Evolutionary conservation across 2,113 vertebrate species (phyloP), one percentile per base, ranked within the genome.

Genomic region (Ciconia boyciana): DNA sequence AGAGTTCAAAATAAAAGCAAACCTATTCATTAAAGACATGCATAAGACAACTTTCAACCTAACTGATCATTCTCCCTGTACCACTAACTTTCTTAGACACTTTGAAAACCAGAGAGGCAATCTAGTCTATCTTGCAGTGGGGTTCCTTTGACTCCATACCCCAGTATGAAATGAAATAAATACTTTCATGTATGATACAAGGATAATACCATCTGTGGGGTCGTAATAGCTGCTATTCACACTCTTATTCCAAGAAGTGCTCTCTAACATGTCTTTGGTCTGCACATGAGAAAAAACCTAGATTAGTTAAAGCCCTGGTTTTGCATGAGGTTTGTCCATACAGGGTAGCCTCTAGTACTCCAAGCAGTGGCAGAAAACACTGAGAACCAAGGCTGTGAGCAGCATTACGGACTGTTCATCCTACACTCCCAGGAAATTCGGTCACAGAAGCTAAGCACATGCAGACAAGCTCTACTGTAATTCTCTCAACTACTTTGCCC

Each of bases 251-350:
- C 29, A 60, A 36, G 11, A 75, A 60, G 34, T 7, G 29, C 15
- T 65, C 31, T 71, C n/a, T 85, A 62, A 39, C 3, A 34, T 5
- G 32, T 22, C n/a, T 39, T 90, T 55, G 11, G 31, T 34, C n/a
- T 29, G 34, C 13, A 70, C 4, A 34, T 44, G 13, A 34, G 46
- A 51, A 83, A 62, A 54, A 2, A 0, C 2, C 11, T 7, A 70
- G 13, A 41, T n/a, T 1, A 18, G 29, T 62, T 66, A 29, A 76
- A 89, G 11, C 18, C 28, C 36, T 69, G 32, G 31, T 4, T 58
- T 75, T 62, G 21, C 13, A 61, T 18, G 11, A n/a, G 19, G 10
- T 79, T 90, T 76, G 57, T 10, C 15, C 14, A 20, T 17, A 51
- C 9, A 60, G 44, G 5, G 18, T 11, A 83, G 49, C 7, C 13